phyloP scores from a whole-genome alignment of 2,797 vertebrate species.

The Knipowitschia caucasica region DNA sequence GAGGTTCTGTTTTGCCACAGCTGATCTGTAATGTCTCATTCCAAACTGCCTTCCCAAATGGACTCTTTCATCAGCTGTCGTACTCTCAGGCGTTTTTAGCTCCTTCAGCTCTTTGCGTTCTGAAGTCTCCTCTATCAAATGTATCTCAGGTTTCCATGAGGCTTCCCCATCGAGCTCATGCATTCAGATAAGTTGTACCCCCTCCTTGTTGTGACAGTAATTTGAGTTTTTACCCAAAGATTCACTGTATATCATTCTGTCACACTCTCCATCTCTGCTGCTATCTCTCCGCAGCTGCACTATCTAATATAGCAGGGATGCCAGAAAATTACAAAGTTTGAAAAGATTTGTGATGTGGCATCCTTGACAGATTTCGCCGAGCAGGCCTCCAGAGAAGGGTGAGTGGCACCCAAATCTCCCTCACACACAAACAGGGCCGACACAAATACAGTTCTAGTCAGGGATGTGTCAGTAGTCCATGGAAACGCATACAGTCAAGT shows the following conservation, averaged over 20 bases:
- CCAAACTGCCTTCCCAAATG: constrained; percentile 1
- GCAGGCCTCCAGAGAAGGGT: constrained; percentile 47
- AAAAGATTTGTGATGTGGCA: constrained; percentile 63
- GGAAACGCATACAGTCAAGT: constrained; percentile 3
- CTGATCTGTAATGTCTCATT: background rate
- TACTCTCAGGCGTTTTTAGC: constrained; percentile 10
- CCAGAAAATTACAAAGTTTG: constrained; percentile 56
- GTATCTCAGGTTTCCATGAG: constrained; percentile 34
- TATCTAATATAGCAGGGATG: constrained; percentile 61
- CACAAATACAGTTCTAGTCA: constrained; percentile 29
- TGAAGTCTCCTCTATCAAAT: constrained; percentile 37
- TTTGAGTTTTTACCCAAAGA: constrained; percentile 52
- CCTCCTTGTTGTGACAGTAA: constrained; percentile 50
- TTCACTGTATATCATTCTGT: constrained; percentile 50
- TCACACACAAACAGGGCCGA: constrained; percentile 28
- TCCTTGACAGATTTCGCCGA: constrained; percentile 57
- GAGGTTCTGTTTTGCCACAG: background rate
- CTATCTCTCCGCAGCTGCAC: constrained; percentile 41
- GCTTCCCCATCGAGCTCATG: constrained; percentile 27
- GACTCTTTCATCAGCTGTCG: constrained; percentile 4
- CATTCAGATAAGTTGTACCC: constrained; percentile 51
- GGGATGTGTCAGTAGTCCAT: constrained; percentile 57
- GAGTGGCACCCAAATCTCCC: constrained; percentile 34
- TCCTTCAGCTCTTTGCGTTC: constrained; percentile 20
- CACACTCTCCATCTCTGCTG: constrained; percentile 39